Evolutionary conservation across 1,140 invertebrate genomes (phyloP), one percentile per base, ranked within the genome.

Genomic region (Cataglyphis hispanica): DNA sequence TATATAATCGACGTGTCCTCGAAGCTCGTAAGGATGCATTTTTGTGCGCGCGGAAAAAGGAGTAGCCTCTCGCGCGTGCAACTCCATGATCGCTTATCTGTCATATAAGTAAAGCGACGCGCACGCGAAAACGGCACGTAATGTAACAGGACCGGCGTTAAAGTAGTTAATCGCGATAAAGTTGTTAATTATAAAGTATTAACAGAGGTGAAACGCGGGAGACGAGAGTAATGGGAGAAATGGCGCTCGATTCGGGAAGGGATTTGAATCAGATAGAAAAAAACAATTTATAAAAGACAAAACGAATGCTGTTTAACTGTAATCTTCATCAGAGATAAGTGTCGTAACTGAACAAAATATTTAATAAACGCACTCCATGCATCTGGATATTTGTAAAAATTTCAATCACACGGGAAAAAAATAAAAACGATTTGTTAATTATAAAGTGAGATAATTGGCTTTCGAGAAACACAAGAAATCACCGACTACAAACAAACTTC

Each of bases 1-100:
- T 88, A 89, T 88, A 91, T 91, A 91, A 91, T 91, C 87, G 90
- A 87, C 90, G 87, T 91, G 89, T 90, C 90, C 89, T 89, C 50
- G n/a, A 74, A 67, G 64, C 34, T 89, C 80, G 75, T 89, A 86
- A 90, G 84, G 88, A 87, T 53, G 69, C 86, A 85, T 87, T 91
- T 91, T 89, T 91, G 84, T 81, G 60, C 27, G 69, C 22, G 25
- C 61, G 50, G 74, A 19, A 58, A 80, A 80, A 56, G 43, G 53
- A 74, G 72, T 58, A 75, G 67, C 37, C 25, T 37, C 66, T 22
- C 60, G 75, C 58, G 67, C 83, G 84, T 61, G 70, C 77, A 27
- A 31, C 19, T 31, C n/a, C 50, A 22, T 34, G 77, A 80, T 83
- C 78, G 78, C 78, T 83, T 83, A 83, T 74, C 78, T 83, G 50